Percentiles rank a stretch among this genome's conserved stretches.
These are phyloP conservation scores for Drosophila fulvimacula DNA, from an alignment of 2,888 invertebrate species.

Conservation along the genomic window DNA sequence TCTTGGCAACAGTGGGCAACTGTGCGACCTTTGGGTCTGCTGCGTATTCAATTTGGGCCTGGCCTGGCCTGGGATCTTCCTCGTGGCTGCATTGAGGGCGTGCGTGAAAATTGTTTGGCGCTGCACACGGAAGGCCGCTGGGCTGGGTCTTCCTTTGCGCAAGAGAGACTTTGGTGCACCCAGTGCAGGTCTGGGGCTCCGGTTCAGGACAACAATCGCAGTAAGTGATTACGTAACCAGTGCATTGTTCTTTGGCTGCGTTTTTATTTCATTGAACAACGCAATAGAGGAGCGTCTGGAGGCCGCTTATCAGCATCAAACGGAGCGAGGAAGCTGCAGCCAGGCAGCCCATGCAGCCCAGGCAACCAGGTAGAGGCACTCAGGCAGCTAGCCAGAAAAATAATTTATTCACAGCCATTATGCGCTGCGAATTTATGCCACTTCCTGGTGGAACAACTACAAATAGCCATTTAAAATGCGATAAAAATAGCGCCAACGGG, in stretches of 20 bases:
- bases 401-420: conserved; percentile 82
- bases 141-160: conserved; percentile 17
- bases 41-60: conserved; percentile 67
- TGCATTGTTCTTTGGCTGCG: conserved; percentile 69
- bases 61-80: conserved; percentile 20
- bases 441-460: conserved; percentile 81
- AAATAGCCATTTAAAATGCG: conserved; percentile 83
- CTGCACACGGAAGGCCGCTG: conserved; percentile 75
- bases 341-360: conserved; percentile 12
- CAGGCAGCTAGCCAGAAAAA: conserved; percentile 48
- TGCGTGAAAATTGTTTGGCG: conserved; percentile 77
- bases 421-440: conserved; percentile 79
- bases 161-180: conserved; percentile 4
- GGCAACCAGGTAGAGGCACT: conserved; percentile 13
- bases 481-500: conserved; percentile 81
- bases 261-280: conserved; percentile 74
- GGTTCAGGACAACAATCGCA: conserved; percentile 73
- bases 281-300: conserved; percentile 51
- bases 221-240: conserved; percentile 79
- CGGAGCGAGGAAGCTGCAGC: conserved; percentile 60
- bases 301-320: conserved; percentile 70
- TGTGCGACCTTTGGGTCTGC: conserved; percentile 29
- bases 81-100: conserved; percentile 64
- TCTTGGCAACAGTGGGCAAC: conserved; percentile 28
- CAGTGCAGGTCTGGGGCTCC: conserved; percentile 19